Percentiles rank a stretch among this genome's conserved stretches.
Conservation (phyloP, 1,140 invertebrate genomes). For the Proales similis region DNA sequence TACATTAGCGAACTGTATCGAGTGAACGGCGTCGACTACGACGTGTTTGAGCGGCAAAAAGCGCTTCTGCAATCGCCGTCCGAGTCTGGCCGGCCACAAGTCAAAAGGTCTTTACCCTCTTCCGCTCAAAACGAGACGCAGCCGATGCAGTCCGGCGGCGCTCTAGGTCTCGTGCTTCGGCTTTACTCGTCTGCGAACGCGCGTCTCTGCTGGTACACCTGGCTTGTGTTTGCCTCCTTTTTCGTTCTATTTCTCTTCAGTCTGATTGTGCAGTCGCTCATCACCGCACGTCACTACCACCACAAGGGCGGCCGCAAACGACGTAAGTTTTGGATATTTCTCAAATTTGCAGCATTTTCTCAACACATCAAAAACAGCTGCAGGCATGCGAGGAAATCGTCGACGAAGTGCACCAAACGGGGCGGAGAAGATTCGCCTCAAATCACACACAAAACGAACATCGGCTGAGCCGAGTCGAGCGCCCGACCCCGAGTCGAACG, state of each 20-base stretch:
- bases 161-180: slow-evolving; percentile 17
- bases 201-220: slow-evolving; percentile 34
- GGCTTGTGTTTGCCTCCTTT: slow-evolving; percentile 32
- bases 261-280: slow-evolving; percentile 14
- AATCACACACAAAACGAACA: too few species aligned
- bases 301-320: slow-evolving; percentile 22
- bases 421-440: too few species aligned
- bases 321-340: slow-evolving; percentile 25
- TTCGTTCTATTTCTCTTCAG: slow-evolving; percentile 22
- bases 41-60: slow-evolving; percentile 36
- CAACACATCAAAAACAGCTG: too few species aligned
- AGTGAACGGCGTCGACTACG: slow-evolving; percentile 18
- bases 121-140: not conserved
- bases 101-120: too few species aligned
- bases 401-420: too few species aligned
- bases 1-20: slow-evolving; percentile 29
- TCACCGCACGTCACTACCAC: slow-evolving; percentile 14
- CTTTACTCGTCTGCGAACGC: slow-evolving; percentile 26
- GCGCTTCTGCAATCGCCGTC: slow-evolving; percentile 2
- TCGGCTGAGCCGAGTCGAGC: too few species aligned
- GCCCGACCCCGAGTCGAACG: too few species aligned
- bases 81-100: not conserved
- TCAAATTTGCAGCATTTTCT: too few species aligned
- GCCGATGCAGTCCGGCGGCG: not conserved
- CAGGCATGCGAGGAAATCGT: too few species aligned